A percentile compares a stretch with the other conserved stretches of the same genome.
Conservation (phyloP, 2,888 invertebrate genomes). For the Oeneis ivallda region DNA sequence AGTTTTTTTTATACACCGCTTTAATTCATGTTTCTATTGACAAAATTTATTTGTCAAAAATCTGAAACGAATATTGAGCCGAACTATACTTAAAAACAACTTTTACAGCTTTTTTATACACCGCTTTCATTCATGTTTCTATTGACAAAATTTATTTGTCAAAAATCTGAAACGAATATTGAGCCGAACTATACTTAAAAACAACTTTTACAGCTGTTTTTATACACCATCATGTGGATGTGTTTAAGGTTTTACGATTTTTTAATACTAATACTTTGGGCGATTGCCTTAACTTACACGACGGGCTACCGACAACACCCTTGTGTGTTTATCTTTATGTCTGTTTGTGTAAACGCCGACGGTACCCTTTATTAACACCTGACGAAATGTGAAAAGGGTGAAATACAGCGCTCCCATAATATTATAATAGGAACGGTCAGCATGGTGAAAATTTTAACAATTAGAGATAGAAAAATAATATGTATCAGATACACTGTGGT, state of each 20-base stretch:
- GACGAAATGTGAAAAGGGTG: not conserved
- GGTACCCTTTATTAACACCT: conserved; percentile 7
- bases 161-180: not conserved
- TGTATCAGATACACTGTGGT: too few species aligned
- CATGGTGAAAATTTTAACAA: too few species aligned
- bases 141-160: not conserved
- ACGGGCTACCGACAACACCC: conserved; percentile 25
- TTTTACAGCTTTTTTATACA: too few species aligned
- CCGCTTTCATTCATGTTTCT: too few species aligned
- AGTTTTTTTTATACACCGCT: too few species aligned
- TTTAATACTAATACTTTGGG: conserved; percentile 39
- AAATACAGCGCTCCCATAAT: not conserved
- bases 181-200: not conserved
- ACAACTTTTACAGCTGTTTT: conserved; percentile 9
- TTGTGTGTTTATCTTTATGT: conserved; percentile 18
- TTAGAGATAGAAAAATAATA: too few species aligned
- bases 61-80: too few species aligned
- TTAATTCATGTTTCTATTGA: too few species aligned
- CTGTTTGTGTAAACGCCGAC: conserved; percentile 5
- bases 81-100: too few species aligned
- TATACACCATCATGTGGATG: conserved; percentile 10
- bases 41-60: too few species aligned
- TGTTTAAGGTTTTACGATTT: conserved; percentile 40
- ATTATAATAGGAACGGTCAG: too few species aligned
- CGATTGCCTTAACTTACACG: conserved; percentile 27